A percentile compares a stretch with the other conserved stretches of the same genome.
Conservation (phyloP, 2,888 invertebrate genomes). For the Gibbula magus region DNA sequence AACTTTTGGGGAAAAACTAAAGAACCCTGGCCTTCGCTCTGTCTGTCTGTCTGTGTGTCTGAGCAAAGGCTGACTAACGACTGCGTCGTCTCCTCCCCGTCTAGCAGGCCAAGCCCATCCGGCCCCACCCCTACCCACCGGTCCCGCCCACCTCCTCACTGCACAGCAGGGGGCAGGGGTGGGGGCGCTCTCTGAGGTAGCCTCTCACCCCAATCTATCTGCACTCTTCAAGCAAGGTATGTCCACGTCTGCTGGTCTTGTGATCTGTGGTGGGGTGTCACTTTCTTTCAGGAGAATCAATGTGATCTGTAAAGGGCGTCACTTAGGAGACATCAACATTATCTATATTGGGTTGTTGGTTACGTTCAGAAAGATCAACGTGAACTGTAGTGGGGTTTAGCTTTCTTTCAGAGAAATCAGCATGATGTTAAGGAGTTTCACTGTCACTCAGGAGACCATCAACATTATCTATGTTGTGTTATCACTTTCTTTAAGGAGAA, state of each 20-base stretch:
- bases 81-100: too few species aligned
- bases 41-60: neutral
- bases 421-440: neutral
- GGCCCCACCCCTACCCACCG: slow-evolving; percentile 30
- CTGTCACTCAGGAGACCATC: neutral
- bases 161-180: slow-evolving; percentile 30
- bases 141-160: slow-evolving; percentile 27
- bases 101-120: neutral
- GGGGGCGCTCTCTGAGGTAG: slow-evolving; percentile 49
- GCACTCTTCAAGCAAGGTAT: slow-evolving; percentile 51
- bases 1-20: neutral
- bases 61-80: neutral
- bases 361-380: too few species aligned
- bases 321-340: too few species aligned
- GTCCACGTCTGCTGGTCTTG: slow-evolving; percentile 27
- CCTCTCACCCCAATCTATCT: slow-evolving; percentile 57
- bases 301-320: too few species aligned
- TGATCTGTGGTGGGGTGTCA: too few species aligned
- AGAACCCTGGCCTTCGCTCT: neutral
- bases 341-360: too few species aligned
- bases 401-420: too few species aligned
- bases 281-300: too few species aligned
- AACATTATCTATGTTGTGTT: neutral
- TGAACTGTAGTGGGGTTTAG: too few species aligned
- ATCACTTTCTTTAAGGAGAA: neutral